Conservation (phyloP, 2,888 invertebrate genomes). For the Steinernema carpocapsae region DNA sequence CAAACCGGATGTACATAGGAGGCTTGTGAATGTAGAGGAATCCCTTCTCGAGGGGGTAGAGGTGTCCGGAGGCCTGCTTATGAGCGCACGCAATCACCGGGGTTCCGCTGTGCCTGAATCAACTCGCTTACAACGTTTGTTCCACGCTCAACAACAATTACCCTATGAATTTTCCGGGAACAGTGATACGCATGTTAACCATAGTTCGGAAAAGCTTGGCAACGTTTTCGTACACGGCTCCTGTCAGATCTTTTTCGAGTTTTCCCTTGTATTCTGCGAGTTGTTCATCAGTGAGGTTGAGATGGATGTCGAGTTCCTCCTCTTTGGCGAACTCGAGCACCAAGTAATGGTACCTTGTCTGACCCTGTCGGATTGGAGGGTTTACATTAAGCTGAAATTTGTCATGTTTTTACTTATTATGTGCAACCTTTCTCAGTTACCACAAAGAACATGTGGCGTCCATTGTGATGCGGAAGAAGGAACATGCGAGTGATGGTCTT, state of each 20-base stretch:
- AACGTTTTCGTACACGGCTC: constrained; percentile 91
- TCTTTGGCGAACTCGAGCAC: constrained; percentile 92
- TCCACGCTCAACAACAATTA: neutral
- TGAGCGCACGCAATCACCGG: constrained; percentile 92
- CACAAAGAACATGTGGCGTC: constrained; percentile 97
- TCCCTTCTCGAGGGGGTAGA: constrained; percentile 93
- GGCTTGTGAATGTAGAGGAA: constrained; percentile 99
- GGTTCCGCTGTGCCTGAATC: constrained; percentile 74
- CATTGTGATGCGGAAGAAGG: constrained; percentile 92
- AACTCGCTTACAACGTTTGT: neutral
- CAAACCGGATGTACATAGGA: constrained; percentile 94
- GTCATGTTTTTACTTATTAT: neutral
- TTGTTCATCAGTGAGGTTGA: constrained; percentile 84
- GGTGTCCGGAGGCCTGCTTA: constrained; percentile 93
- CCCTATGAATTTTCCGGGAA: constrained; percentile 90
- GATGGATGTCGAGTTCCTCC: constrained; percentile 87
- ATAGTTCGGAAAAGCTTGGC: constrained; percentile 95
- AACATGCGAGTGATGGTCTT: constrained; percentile 92
- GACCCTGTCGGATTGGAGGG: constrained; percentile 98
- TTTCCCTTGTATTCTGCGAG: constrained; percentile 91
- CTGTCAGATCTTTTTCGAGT: constrained; percentile 85
- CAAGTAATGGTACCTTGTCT: constrained; percentile 94
- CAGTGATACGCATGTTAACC: constrained; percentile 89
- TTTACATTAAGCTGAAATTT: constrained; percentile 74
- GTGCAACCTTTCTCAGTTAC: constrained; percentile 72